These are phyloP conservation scores for Drosophila mayaguana DNA, from an alignment of 2,888 invertebrate species.

Conservation along the genomic window DNA sequence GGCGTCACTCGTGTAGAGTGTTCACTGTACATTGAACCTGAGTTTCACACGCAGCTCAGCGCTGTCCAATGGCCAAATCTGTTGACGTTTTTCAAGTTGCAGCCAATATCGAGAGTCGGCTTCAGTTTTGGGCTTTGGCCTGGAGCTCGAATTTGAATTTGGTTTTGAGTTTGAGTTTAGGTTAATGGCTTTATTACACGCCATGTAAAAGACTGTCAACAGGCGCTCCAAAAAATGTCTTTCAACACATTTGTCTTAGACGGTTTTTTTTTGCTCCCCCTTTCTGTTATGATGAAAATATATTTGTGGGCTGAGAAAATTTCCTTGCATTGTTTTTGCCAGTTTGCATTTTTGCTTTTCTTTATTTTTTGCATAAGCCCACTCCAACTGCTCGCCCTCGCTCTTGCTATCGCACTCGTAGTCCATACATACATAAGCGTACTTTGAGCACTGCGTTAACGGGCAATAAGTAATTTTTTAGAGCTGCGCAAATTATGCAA, in stretches of 20 bases:
- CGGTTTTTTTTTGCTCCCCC: background rate
- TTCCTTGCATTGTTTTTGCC: slow-evolving; percentile 60
- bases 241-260: slow-evolving; percentile 44
- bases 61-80: slow-evolving; percentile 22
- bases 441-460: slow-evolving; percentile 8
- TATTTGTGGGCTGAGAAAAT: slow-evolving; percentile 65
- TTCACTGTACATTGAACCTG: slow-evolving; percentile 65
- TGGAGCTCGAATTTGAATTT: background rate
- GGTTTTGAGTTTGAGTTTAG: slow-evolving; percentile 19
- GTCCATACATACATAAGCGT: background rate
- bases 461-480: slow-evolving; percentile 58
- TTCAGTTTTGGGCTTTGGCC: background rate
- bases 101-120: slow-evolving; percentile 23
- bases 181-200: slow-evolving; percentile 56
- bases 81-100: slow-evolving; percentile 29
- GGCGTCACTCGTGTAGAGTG: slow-evolving; percentile 35
- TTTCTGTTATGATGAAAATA: slow-evolving; percentile 56
- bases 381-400: background rate
- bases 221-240: slow-evolving; percentile 39
- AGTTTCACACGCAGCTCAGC: slow-evolving; percentile 68
- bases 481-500: slow-evolving; percentile 55
- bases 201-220: slow-evolving; percentile 57
- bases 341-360: slow-evolving; percentile 1
- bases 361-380: slow-evolving; percentile 10
- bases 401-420: background rate